Evolutionary conservation across 1,140 invertebrate species (phyloP), one percentile per base, ranked within the genome.

Genomic region (Nasonia giraulti): DNA sequence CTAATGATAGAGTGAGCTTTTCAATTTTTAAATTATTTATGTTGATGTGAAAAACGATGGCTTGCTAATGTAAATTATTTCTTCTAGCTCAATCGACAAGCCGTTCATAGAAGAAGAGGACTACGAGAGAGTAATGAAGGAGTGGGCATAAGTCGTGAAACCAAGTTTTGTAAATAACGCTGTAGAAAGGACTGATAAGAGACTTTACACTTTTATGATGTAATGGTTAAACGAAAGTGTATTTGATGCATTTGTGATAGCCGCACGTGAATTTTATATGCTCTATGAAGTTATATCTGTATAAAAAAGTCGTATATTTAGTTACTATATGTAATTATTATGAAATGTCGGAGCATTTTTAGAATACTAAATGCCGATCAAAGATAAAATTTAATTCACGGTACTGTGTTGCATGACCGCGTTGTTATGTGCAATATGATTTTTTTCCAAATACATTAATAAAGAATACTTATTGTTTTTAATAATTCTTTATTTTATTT

Each of bases 31-130:
- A n/a, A 27, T 33, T 62, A 10, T 20, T 33, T 37, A 37, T 37
- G 11, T 78, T 62, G n/a, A 62, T 14, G 10, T 2, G 17, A 27
- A 66, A 33, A 2, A 78, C 5, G 33, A 27, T 62, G 12, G 12
- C 10, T 0, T 55, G 50, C 8, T 31, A 47, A 47, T 77, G 27
- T 50, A 50, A 44, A 79, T n/a, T 50, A 37, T 83, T 86, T 82
- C 80, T 93, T 91, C 79, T 88, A 95, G 95, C 77, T 92, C 96
- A 50, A 97, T 98, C 82, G 97, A 98, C 89, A 96, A 96, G 86
- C 97, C 97, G 11, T 98, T 98, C 89, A 96, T 98, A 50, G 93
- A 95, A 68, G 96, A 96, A 87, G 95, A 96, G 73, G 97, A 98
- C 85, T 98, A 97, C 93, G 96, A 97, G 86, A 93, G 94, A 85